Evolutionary conservation across 2,797 vertebrate species (phyloP), one percentile per base, ranked within the genome.

Genomic region (Scolopax bukidnonensis): DNA sequence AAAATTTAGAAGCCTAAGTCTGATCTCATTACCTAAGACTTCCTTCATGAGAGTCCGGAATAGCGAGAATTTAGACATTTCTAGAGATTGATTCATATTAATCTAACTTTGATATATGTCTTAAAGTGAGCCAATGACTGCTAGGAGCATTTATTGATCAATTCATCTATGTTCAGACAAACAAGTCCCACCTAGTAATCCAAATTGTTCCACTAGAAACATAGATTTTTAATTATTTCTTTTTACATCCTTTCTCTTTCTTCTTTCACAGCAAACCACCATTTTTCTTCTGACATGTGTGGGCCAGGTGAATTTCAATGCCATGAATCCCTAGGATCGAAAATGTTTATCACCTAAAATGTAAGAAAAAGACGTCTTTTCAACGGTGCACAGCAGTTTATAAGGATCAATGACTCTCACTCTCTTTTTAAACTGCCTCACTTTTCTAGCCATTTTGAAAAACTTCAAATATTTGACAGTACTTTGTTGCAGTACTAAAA

Each of bases 121-220:
- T 95, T 76, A 61, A 90, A 86, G 23, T 73, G 47, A 89, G 45
- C 4, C 32, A 61, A 15, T 87, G 41, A 69, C 24, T 92, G 50
- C 12, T 21, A 33, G 43, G 84, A 87, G 15, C 10, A 68, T 84
- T 92, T 94, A 90, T 78, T 95, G 77, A 90, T 81, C 61, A 71
- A 45, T 68, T 92, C 53, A 75, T 78, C 53, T 86, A 10, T 65
- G 53, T 84, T 93, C 0, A 0, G 33, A 82, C 41, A 92, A 90
- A 84, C 1, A 7, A 69, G 13, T 57, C 43, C n/a, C 33, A 89
- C 15, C 21, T 73, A 47, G 33, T 47, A 61, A 81, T 73, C 33
- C 41, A 87, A 73, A 69, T 12, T 68, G 16, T 38, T 95, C 63
- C 16, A 78, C 41, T 15, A 81, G 38, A 78, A 80, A 65, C 21